Evolutionary conservation across 1,140 invertebrate genomes (phyloP), one percentile per base, ranked within the genome.

Genomic region (Atta colombica): DNA sequence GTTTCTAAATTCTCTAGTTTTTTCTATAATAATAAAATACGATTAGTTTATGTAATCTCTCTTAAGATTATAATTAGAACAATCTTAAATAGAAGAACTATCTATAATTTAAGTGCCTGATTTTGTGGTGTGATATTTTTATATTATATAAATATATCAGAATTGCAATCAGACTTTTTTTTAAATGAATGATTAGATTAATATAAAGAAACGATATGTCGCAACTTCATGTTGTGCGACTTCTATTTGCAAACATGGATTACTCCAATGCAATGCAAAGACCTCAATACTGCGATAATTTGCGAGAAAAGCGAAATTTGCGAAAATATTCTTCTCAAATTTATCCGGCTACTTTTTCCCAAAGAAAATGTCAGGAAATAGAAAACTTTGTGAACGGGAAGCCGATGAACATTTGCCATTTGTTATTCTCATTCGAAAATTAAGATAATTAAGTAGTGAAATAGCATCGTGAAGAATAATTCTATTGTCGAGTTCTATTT

Each of bases 321-420:
- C 61, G 35, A 61, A 66, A 89, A 71, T 72, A 53, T 66, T 28
- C 53, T 65, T 45, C 49, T 25, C 14, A 49, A 89, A 63, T 80
- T 60, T 18, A 68, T 16, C 89, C 5, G 60, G 74, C 49, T 87
- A 86, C 68, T 49, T 25, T 87, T 90, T 90, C 88, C 77, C 86
- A 89, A 55, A 58, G n/a, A 49, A 68, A 68, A 68, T 12, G 25
- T 72, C 78, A 77, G 72, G 55, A 31, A 31, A 53, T 49, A 77
- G 87, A 16, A 81, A 87, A 78, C 88, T 89, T 63, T 77, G 68
- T 49, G 35, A 51, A 86, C 28, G 28, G n/a, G n/a, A 28, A 58
- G 61, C 69, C 58, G 68, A 77, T 61, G 35, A 60, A 63, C 63
- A 77, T 66, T 65, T 61, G 68, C 53, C 61, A 55, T 53, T 85